phyloP scores from a whole-genome alignment of 2,113 vertebrate species.

The Pipa parva region DNA sequence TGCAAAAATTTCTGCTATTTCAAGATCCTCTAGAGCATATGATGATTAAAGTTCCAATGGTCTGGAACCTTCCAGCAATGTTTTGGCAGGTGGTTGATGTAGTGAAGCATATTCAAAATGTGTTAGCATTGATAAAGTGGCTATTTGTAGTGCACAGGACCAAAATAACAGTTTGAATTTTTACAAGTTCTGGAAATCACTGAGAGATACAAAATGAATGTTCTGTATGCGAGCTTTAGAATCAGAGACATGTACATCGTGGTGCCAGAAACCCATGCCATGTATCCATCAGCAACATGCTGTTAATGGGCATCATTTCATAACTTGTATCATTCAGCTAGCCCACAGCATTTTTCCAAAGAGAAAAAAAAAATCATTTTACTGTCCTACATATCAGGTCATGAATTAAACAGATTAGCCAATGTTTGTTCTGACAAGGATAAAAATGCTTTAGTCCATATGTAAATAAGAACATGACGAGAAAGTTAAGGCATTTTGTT shows the following conservation, averaged over 20 bases:
- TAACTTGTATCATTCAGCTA: not conserved
- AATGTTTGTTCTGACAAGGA: too few species aligned
- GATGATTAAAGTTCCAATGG: constrained; percentile 56
- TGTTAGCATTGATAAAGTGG: constrained; percentile 51
- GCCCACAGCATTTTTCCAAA: too few species aligned
- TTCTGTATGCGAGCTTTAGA: not conserved
- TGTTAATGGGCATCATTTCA: not conserved
- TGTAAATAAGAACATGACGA: too few species aligned
- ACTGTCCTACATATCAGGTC: too few species aligned
- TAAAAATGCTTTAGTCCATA: too few species aligned
- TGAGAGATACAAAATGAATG: constrained; percentile 17
- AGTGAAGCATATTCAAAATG: constrained; percentile 44
- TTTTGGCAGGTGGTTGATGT: constrained; percentile 57
- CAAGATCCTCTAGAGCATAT: constrained; percentile 50
- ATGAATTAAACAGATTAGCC: too few species aligned
- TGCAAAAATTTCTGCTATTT: constrained; percentile 49
- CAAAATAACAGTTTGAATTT: constrained; percentile 38
- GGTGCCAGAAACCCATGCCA: constrained; percentile 6
- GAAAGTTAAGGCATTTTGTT: too few species aligned
- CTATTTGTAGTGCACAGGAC: constrained; percentile 38
- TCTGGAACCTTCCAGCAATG: constrained; percentile 60
- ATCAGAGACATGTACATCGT: too few species aligned
- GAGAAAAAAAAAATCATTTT: too few species aligned
- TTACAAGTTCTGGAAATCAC: constrained; percentile 25
- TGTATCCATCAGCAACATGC: not conserved